Evolutionary conservation across 1,140 invertebrate genomes (phyloP).

Genomic region (Drosophila miranda): DNA sequence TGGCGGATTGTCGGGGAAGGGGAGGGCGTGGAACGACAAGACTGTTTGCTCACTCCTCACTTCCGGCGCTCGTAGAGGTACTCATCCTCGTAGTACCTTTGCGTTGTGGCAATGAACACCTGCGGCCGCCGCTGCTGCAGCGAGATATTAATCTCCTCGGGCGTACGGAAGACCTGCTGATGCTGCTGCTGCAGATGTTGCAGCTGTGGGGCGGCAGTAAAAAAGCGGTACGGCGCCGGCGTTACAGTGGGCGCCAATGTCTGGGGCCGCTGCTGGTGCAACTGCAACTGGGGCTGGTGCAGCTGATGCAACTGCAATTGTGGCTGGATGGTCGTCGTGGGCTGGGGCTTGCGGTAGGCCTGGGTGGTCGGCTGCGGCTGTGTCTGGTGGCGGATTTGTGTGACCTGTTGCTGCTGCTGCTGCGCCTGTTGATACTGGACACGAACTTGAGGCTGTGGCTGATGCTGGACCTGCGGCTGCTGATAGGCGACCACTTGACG

Average conservation of each 20-base stretch:
- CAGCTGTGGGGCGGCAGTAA: slow-evolving; percentile 73
- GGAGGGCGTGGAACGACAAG: slow-evolving; percentile 61
- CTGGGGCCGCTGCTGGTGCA: slow-evolving; percentile 57
- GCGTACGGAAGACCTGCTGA: slow-evolving; percentile 89
- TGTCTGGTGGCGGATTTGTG: slow-evolving; percentile 66
- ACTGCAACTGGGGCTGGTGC: slow-evolving; percentile 56
- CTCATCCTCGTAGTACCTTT: slow-evolving; percentile 81
- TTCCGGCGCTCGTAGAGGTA: slow-evolving; percentile 81
- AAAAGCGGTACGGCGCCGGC: slow-evolving; percentile 80
- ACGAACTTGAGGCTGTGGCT: slow-evolving; percentile 34
- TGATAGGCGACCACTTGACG: slow-evolving; percentile 74
- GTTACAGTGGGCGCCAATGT: slow-evolving; percentile 72
- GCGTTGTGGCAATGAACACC: slow-evolving; percentile 78
- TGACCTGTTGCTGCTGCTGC: slow-evolving; percentile 51
- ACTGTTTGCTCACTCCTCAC: slow-evolving; percentile 62
- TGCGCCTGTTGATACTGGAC: slow-evolving; percentile 48
- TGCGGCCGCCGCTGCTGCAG: slow-evolving; percentile 88
- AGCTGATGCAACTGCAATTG: slow-evolving; percentile 67
- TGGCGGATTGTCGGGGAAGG: slow-evolving; percentile 47
- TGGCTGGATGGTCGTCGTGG: slow-evolving; percentile 72
- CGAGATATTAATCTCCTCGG: slow-evolving; percentile 93
- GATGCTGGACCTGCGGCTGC: slow-evolving; percentile 56
- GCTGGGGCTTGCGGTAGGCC: slow-evolving; percentile 72
- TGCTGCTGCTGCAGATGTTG: slow-evolving; percentile 81
- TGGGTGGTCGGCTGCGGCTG: slow-evolving; percentile 68